Evolutionary conservation across 1,140 invertebrate species (phyloP).

Genomic region (Armadillidium nasatum): DNA sequence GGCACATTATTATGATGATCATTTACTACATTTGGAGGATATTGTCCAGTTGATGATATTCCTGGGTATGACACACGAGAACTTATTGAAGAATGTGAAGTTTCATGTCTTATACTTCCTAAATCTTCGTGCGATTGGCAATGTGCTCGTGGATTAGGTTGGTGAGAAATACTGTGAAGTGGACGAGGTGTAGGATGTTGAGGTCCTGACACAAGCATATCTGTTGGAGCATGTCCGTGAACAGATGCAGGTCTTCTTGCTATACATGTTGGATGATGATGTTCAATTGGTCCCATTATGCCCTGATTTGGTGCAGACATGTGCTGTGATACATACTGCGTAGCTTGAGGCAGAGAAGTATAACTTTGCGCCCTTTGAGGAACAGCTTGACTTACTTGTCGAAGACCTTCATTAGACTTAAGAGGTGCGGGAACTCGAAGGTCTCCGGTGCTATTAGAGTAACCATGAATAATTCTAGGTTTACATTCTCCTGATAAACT

Average conservation of each 20-base stretch:
- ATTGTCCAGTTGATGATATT: conserved; percentile 6
- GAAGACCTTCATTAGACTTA: background rate
- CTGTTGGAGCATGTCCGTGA: conserved; percentile 39
- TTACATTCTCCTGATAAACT: conserved; percentile 28
- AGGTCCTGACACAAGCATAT: conserved; percentile 28
- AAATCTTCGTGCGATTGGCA: conserved; percentile 35
- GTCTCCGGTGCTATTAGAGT: conserved; percentile 31
- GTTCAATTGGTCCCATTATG: conserved; percentile 33
- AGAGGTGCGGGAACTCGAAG: conserved; percentile 34
- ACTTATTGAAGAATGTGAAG: conserved; percentile 28
- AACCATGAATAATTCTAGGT: conserved; percentile 33
- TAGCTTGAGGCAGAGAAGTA: conserved; percentile 19
- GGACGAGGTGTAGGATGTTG: conserved; percentile 29
- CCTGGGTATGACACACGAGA: conserved; percentile 41
- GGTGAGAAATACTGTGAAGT: conserved; percentile 35
- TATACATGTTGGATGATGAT: conserved; percentile 30
- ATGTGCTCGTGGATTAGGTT: conserved; percentile 29
- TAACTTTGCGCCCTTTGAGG: conserved; percentile 29
- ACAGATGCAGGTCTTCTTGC: conserved; percentile 38
- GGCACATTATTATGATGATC: conserved; percentile 1
- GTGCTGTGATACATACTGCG: conserved; percentile 30
- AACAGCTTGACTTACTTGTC: conserved; percentile 7
- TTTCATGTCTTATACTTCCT: conserved; percentile 21
- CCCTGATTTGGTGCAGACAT: conserved; percentile 25
- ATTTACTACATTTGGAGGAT: background rate